These are phyloP conservation scores for Altica lythri DNA, from an alignment of 2,888 invertebrate species.

Conservation along the genomic window DNA sequence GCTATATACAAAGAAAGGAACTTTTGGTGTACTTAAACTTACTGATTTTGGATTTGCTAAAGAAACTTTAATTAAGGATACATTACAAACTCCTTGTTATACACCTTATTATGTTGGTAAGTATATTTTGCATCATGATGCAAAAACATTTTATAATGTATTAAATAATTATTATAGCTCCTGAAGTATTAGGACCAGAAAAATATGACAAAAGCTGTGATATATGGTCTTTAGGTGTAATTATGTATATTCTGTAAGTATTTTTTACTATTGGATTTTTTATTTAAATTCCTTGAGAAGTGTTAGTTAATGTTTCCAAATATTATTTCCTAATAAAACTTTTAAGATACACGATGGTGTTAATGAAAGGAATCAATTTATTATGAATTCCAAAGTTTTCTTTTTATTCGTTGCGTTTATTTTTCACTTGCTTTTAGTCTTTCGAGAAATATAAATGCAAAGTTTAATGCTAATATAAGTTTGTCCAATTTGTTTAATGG, in stretches of 20 bases:
- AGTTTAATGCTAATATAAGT: no score
- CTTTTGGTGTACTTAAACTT: constrained; percentile 85
- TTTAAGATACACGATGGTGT: no score
- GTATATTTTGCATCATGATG: constrained; percentile 24
- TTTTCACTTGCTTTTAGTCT: no score
- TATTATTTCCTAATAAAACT: no score
- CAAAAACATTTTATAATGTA: not conserved
- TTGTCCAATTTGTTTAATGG: no score
- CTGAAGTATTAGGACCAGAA: constrained; percentile 90
- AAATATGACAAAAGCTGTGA: constrained; percentile 99
- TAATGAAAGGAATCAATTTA: no score
- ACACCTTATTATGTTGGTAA: constrained; percentile 97
- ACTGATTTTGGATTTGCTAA: constrained; percentile 99
- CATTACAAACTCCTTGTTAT: constrained; percentile 96
- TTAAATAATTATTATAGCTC: constrained; percentile 45
- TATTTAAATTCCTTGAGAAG: no score
- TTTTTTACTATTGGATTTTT: constrained; percentile 2
- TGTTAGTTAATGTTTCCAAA: no score
- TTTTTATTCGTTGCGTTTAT: no score
- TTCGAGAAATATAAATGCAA: no score
- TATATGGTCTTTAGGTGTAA: constrained; percentile 98
- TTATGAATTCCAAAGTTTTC: no score
- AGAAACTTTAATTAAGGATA: constrained; percentile 83
- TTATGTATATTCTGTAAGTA: constrained; percentile 95
- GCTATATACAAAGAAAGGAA: constrained; percentile 78